phyloP scores from a whole-genome alignment of 2,888 invertebrate species.

The Rhamphomyia laevipes region DNA sequence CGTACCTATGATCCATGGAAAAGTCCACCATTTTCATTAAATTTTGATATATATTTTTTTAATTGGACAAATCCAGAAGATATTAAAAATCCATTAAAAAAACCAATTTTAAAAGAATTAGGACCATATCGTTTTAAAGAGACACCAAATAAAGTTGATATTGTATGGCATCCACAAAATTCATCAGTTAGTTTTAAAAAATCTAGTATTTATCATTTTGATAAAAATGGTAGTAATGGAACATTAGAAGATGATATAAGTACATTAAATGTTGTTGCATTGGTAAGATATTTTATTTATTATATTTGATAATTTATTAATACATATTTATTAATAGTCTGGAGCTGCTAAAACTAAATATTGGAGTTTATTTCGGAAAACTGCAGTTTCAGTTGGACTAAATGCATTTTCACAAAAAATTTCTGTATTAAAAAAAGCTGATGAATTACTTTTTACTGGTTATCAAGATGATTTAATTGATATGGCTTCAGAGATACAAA shows the following conservation, averaged over 20 bases:
- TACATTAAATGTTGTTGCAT: constrained; percentile 62
- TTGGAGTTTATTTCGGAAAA: constrained; percentile 46
- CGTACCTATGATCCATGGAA: constrained; percentile 58
- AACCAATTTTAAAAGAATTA: constrained; percentile 43
- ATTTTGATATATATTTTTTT: constrained; percentile 57
- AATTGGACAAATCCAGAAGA: constrained; percentile 72
- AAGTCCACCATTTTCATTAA: constrained; percentile 49
- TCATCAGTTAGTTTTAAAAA: constrained; percentile 61
- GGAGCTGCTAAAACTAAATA: constrained; percentile 41
- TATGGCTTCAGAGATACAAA: constrained; percentile 47
- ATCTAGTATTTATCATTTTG: constrained; percentile 57
- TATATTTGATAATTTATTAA: background rate
- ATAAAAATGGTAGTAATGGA: constrained; percentile 52
- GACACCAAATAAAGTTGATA: constrained; percentile 56
- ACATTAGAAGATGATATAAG: constrained; percentile 56
- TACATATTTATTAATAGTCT: constrained; percentile 33
- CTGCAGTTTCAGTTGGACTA: constrained; percentile 48
- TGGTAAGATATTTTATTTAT: constrained; percentile 47
- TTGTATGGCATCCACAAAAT: constrained; percentile 59
- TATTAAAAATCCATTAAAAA: constrained; percentile 42
- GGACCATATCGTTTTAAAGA: constrained; percentile 59
- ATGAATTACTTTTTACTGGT: constrained; percentile 66
- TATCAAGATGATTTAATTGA: constrained; percentile 63
- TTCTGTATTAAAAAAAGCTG: constrained; percentile 49
- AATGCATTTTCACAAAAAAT: constrained; percentile 44